Percentiles rank a stretch among this genome's conserved stretches.
These are phyloP conservation scores for Lysiphlebus fabarum DNA, from an alignment of 1,140 invertebrate species.

Conservation along the genomic window DNA sequence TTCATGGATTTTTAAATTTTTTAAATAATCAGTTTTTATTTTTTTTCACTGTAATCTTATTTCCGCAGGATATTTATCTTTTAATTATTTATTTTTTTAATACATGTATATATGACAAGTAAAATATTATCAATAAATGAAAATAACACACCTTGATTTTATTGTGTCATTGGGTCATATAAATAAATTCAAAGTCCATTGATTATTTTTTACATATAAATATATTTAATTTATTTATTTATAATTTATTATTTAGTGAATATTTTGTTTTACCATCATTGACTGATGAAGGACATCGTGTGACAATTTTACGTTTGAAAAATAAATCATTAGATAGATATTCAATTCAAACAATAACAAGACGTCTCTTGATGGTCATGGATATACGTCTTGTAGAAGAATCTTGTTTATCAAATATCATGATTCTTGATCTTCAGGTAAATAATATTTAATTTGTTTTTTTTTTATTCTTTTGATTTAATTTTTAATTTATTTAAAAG, in stretches of 20 bases:
- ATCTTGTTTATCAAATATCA: conserved; percentile 47
- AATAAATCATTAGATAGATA: conserved; percentile 43
- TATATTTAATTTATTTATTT: conserved; percentile 6
- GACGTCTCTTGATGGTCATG: conserved; percentile 49
- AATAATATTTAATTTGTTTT: conserved; percentile 21
- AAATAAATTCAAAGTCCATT: neutral
- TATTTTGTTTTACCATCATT: conserved; percentile 48
- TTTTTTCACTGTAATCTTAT: too few relatives aligned
- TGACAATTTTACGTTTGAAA: conserved; percentile 43
- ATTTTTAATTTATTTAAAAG: conserved; percentile 27
- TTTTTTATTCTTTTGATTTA: neutral
- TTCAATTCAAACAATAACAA: conserved; percentile 40
- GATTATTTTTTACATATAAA: conserved; percentile 10
- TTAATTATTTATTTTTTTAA: conserved; percentile 4
- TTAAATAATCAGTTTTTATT: too few relatives aligned
- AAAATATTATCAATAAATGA: too few relatives aligned
- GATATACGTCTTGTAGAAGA: conserved; percentile 48
- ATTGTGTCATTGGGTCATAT: too few relatives aligned
- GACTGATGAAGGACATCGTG: conserved; percentile 50
- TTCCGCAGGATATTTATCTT: conserved; percentile 9
- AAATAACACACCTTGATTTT: too few relatives aligned
- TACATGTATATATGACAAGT: too few relatives aligned
- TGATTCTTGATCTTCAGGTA: conserved; percentile 51
- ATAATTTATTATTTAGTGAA: conserved; percentile 32
- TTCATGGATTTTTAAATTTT: too few relatives aligned